Evolutionary conservation across 1,140 invertebrate genomes (phyloP), one percentile per base, ranked within the genome.

Genomic region (Grapholita molesta): DNA sequence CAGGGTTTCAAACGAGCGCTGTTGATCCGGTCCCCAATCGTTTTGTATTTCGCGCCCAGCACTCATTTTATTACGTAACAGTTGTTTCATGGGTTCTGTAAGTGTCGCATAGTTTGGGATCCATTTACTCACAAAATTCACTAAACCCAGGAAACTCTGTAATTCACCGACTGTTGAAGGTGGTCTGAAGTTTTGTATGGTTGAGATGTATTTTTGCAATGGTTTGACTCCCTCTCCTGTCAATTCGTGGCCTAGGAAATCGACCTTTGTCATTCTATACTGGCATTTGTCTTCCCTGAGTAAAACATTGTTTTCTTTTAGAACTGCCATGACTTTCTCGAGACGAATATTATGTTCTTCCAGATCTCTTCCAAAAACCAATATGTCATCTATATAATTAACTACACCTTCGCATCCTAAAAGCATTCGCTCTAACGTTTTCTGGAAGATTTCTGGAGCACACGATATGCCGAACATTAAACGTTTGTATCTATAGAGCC

Each of bases 91-190:
- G 4, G 66, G 66, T 15, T 53, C 66, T 25, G 66, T 67, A 8
- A 67, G 12, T 3, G 66, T 67, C 5, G 66, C 24, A 6, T 9
- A 9, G 12, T 35, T 35, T 7, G 33, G 33, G 11, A 35, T 35
- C 33, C 33, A 35, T 9, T 9, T 24, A 28, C 24, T 48, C 2
- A 42, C 33, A 15, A 25, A 67, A 28, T 67, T 67, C 24, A 67
- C 38, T 12, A 67, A 28, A 12, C 66, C 66, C 42, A 67, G 9
- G 24, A 67, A 67, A 52, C 66, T 53, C 25, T 67, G 66, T 25
- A 67, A 24, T 18, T 67, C 66, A 23, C 3, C 65, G n/a, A 66
- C 30, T 3, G 61, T 64, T 5, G 15, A 11, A 18, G 65, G 65
- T n/a, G 8, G 4, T 35, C 65, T 66, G 23, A 66, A 66, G 9